A percentile compares a stretch with the other conserved stretches of the same genome.
Evolutionary conservation across 1,140 invertebrate species (phyloP).

Genomic region (Pemphigus obesinymphae): DNA sequence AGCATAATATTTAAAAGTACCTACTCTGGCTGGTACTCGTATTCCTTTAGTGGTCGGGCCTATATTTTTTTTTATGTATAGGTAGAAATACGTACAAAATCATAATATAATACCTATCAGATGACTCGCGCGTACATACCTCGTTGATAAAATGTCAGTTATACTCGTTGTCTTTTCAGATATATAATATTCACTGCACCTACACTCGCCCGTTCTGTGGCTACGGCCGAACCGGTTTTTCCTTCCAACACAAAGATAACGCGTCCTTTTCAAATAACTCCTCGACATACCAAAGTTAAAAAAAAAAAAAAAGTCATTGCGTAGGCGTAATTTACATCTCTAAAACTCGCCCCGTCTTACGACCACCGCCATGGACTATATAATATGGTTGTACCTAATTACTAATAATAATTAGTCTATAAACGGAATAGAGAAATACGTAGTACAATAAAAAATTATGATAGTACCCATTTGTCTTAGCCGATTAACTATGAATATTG

Average conservation of each 20-base stretch:
- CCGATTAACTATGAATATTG: not conserved
- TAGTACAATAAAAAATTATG: not conserved
- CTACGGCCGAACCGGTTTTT: constrained; percentile 11
- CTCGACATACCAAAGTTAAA: constrained; percentile 35
- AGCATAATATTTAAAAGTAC: no score
- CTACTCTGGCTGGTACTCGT: no score
- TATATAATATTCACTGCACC: not conserved
- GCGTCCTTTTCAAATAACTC: constrained; percentile 1
- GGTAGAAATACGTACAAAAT: no score
- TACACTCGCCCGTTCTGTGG: not conserved
- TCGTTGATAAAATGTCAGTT: no score
- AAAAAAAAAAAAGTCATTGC: constrained; percentile 23
- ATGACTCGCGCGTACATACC: no score
- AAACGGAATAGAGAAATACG: not conserved
- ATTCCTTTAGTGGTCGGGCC: no score
- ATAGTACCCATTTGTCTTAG: not conserved
- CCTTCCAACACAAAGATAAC: constrained; percentile 14
- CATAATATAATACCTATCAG: no score
- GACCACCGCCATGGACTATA: not conserved
- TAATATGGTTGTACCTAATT: constrained; percentile 7
- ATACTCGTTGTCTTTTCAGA: not conserved
- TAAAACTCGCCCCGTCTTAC: not conserved
- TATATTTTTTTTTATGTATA: no score
- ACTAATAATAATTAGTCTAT: no score
- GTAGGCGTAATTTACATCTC: constrained; percentile 33